Evolutionary conservation across 2,113 vertebrate species (phyloP).

Genomic region (Hyla sarda): DNA sequence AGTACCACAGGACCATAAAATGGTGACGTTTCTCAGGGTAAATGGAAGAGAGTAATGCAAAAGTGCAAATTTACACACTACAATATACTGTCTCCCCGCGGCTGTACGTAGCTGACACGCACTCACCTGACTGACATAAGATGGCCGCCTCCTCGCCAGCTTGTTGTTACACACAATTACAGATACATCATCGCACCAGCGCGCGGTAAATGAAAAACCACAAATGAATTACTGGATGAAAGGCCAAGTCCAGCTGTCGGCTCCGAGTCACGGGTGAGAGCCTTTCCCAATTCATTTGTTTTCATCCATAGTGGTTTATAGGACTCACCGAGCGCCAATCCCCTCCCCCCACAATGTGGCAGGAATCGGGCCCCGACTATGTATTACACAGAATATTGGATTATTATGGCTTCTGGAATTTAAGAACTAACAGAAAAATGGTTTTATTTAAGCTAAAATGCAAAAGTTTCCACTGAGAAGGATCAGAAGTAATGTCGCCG

Average conservation of each 20-base stretch:
- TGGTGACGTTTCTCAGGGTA: too few relatives aligned
- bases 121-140: not conserved
- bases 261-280: slow-evolving; percentile 25
- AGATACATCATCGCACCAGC: not conserved
- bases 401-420: not conserved
- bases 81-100: not conserved
- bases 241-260: slow-evolving; percentile 38
- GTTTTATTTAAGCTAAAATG: not conserved
- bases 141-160: not conserved
- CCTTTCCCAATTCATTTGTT: slow-evolving; percentile 36
- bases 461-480: not conserved
- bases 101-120: not conserved
- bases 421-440: not conserved
- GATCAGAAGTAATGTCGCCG: not conserved
- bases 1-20: too few relatives aligned
- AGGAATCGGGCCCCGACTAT: not conserved
- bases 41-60: too few relatives aligned
- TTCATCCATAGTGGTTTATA: slow-evolving; percentile 35
- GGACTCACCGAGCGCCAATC: slow-evolving; percentile 5
- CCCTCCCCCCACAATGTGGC: slow-evolving; percentile 22
- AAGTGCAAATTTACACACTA: too few relatives aligned
- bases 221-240: slow-evolving; percentile 43
- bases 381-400: not conserved
- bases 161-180: slow-evolving; percentile 34
- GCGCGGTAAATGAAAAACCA: slow-evolving; percentile 20